phyloP scores from a whole-genome alignment of 1,140 invertebrate genomes.

The Oscheius sp. region DNA sequence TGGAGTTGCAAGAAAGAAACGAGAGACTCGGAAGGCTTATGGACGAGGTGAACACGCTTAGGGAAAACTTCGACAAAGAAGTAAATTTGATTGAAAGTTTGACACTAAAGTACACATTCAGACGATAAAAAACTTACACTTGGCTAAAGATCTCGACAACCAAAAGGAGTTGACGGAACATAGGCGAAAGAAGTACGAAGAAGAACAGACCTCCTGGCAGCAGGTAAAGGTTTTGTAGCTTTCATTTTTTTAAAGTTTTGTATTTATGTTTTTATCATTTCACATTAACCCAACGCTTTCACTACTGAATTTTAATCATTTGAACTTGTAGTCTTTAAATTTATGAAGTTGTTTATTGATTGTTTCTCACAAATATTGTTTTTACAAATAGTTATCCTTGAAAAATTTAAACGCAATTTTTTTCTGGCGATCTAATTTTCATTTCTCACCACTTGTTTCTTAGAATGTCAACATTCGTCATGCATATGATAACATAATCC shows the following conservation, averaged over 20 bases:
- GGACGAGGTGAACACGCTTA: neutral
- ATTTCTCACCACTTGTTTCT: too few relatives aligned
- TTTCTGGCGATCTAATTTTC: too few relatives aligned
- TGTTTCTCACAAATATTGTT: too few relatives aligned
- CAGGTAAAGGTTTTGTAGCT: constrained; percentile 3
- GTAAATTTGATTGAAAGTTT: neutral
- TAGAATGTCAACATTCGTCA: too few relatives aligned
- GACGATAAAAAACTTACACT: constrained; percentile 26
- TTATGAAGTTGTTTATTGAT: too few relatives aligned
- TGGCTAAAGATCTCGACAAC: constrained; percentile 13
- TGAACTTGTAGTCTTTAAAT: too few relatives aligned
- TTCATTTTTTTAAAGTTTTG: neutral
- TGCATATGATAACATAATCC: neutral
- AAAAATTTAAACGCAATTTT: too few relatives aligned
- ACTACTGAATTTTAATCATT: too few relatives aligned
- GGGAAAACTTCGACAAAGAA: constrained; percentile 8
- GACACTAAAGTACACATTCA: neutral
- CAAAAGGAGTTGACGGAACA: constrained; percentile 28
- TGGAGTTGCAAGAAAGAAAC: neutral
- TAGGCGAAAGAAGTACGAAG: constrained; percentile 20
- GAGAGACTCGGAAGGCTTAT: neutral
- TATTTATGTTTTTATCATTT: neutral
- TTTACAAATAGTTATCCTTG: too few relatives aligned
- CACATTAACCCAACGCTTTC: neutral
- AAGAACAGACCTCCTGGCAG: constrained; percentile 7